phyloP scores from a whole-genome alignment of 1,140 invertebrate genomes.

The Ooceraea biroi region DNA sequence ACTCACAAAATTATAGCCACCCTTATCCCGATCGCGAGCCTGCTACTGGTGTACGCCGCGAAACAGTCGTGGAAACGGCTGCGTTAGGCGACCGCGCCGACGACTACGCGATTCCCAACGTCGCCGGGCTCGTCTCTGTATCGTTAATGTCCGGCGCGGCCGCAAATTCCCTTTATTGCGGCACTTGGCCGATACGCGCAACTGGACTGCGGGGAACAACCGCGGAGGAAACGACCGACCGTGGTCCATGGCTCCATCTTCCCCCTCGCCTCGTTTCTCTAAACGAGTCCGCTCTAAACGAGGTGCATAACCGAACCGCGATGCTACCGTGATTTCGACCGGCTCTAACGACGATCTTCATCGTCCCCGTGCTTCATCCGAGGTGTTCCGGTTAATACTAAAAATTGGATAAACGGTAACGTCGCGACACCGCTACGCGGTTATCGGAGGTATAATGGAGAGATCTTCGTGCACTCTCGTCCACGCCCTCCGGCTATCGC shows the following conservation, averaged over 20 bases:
- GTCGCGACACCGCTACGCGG: background rate
- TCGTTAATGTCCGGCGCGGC: constrained; percentile 35
- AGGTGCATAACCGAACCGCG: constrained; percentile 36
- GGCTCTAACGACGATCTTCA: background rate
- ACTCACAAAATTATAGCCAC: constrained; percentile 49
- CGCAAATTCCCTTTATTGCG: constrained; percentile 57
- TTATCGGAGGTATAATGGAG: constrained; percentile 45
- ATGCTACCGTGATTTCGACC: background rate
- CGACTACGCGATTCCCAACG: no score
- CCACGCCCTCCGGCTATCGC: constrained; percentile 18
- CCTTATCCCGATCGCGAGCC: background rate
- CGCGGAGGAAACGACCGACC: no score
- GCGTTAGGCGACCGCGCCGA: background rate
- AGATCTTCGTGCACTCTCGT: background rate
- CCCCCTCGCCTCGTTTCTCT: no score
- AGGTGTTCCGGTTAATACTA: constrained; percentile 28
- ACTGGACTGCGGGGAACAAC: background rate
- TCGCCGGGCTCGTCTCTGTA: background rate
- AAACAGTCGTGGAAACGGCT: constrained; percentile 39
- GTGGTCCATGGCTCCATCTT: no score
- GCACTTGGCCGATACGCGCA: constrained; percentile 48
- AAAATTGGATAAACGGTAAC: constrained; percentile 54
- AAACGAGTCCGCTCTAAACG: constrained; percentile 26
- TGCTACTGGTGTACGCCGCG: constrained; percentile 10
- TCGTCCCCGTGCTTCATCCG: no score